Conservation (phyloP, 2,888 invertebrate species). For the Acanthosepion esculentum region DNA sequence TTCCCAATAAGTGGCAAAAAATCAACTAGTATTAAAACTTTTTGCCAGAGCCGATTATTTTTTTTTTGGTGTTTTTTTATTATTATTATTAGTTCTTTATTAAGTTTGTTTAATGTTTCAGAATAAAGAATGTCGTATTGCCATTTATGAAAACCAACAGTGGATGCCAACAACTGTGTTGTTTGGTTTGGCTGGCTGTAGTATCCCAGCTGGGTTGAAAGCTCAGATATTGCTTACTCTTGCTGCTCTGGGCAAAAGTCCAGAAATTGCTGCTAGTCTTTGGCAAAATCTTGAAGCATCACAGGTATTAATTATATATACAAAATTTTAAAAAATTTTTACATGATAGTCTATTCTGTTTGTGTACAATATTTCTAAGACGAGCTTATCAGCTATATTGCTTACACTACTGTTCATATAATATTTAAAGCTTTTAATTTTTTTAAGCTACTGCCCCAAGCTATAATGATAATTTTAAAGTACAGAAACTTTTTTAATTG, state of each 20-base stretch:
- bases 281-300: constrained; percentile 83
- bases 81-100: not conserved
- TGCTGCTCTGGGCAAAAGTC: constrained; percentile 85
- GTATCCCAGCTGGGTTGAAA: constrained; percentile 89
- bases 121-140: constrained; percentile 86
- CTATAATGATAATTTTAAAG: no score
- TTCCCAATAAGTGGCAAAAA: not conserved
- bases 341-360: not conserved
- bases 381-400: not conserved
- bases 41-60: not conserved
- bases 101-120: constrained; percentile 74
- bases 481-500: no score
- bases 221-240: constrained; percentile 86
- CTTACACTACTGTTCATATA: not conserved
- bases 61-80: not conserved
- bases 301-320: constrained; percentile 64
- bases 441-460: no score
- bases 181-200: constrained; percentile 89
- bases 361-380: not conserved
- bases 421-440: not conserved
- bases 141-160: constrained; percentile 89
- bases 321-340: not conserved
- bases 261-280: constrained; percentile 85
- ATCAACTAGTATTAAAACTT: not conserved
- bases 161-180: constrained; percentile 89